Conservation (phyloP, 1,140 invertebrate species). For the Drosophila arizonae region DNA sequence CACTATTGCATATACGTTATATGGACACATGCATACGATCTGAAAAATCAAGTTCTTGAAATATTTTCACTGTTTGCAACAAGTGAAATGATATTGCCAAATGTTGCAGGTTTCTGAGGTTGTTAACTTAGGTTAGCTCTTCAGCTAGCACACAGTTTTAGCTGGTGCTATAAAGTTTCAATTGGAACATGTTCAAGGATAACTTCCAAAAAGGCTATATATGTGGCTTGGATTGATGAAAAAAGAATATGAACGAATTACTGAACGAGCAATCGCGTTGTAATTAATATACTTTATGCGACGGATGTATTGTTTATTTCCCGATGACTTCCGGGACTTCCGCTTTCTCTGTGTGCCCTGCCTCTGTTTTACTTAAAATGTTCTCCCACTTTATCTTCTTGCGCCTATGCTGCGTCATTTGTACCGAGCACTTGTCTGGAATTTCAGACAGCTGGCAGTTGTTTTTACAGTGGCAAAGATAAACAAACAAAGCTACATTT, state of each 20-base stretch:
- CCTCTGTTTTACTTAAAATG: conserved; percentile 60
- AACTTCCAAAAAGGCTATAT: background rate
- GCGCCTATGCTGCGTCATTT: conserved; percentile 10
- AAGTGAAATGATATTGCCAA: too few species aligned
- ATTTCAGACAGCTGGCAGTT: conserved; percentile 56
- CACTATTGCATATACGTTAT: background rate
- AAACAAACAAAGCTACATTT: conserved; percentile 44
- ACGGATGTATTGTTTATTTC: conserved; percentile 69
- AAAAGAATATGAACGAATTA: background rate
- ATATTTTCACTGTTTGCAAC: too few species aligned
- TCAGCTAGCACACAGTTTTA: too few species aligned
- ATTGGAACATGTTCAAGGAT: background rate
- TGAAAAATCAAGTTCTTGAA: background rate
- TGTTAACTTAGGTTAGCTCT: too few species aligned
- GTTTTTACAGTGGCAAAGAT: conserved; percentile 55
- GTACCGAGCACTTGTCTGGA: conserved; percentile 47
- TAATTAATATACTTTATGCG: conserved; percentile 45
- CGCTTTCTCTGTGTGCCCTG: conserved; percentile 45
- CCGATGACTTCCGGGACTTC: conserved; percentile 64
- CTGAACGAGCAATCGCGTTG: conserved; percentile 16
- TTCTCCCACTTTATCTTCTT: conserved; percentile 2
- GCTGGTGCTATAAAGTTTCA: too few species aligned
- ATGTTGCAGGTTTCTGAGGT: too few species aligned
- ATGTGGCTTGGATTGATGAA: background rate
- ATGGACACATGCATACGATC: background rate